Evolutionary conservation across 2,797 vertebrate species (phyloP).

Genomic region (Parauchenoglanis punctatus): DNA sequence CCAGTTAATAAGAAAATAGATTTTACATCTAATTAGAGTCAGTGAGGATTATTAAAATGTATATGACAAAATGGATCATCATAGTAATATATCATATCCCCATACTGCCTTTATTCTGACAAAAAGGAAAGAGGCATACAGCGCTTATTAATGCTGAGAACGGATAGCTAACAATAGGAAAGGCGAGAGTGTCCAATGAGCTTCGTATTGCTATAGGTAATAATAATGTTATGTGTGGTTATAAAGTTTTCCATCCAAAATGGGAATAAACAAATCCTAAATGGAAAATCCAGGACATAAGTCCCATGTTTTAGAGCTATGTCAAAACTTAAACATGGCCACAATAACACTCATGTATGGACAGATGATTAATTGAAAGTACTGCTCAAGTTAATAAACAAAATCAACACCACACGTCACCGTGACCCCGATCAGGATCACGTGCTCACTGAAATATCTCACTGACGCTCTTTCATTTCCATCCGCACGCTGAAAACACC

Average conservation of each 20-base stretch:
- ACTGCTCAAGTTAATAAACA: background rate
- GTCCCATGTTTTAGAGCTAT: background rate
- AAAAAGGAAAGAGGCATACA: background rate
- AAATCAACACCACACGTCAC: no score
- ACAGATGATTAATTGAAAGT: background rate
- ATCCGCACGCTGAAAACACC: background rate
- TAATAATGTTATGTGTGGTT: no score
- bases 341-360: background rate
- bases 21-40: conserved; percentile 3
- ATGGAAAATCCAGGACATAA: background rate
- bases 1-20: background rate
- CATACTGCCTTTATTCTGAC: background rate
- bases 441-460: background rate
- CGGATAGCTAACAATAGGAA: background rate
- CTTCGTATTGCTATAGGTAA: background rate
- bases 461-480: background rate
- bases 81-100: background rate
- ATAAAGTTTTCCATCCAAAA: background rate
- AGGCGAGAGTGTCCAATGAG: background rate
- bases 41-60: background rate
- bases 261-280: background rate
- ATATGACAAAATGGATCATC: background rate
- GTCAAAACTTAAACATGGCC: background rate
- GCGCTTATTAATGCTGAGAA: background rate
- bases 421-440: background rate